Base-by-base conservation (phyloP, 37 sponge, comb jelly and placozoan species). In the Beroe ovata region DNA sequence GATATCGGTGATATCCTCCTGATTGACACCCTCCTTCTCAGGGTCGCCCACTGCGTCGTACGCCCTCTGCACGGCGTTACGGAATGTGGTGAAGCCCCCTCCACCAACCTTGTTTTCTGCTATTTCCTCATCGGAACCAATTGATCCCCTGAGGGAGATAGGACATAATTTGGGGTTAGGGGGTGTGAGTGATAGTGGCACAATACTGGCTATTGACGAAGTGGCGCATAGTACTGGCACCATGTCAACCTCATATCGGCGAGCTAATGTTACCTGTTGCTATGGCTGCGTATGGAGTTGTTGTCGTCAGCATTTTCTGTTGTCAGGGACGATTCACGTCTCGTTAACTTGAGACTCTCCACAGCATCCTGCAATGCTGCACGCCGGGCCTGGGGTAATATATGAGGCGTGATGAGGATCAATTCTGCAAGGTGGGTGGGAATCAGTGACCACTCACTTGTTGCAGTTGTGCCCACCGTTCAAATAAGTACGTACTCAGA, bases 1-100 rank as follows among this genome's bases (percentile, higher is more conserved):
- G 84, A 77, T 77, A 25, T 77, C 84, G 20, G 84, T 77, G n/a
- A 77, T 77, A n/a, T 77, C 84, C 8, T 77, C 84, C 84, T 77
- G 84, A 36, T 77, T 77, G 6, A 77, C 84, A 28, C 84, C 84
- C 28, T 77, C 84, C 84, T 77, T 77, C 28, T 77, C 84, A 1
- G 84, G 84, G 84, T 77, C 84, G 25, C 84, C 84, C 23, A 77
- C 84, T 6, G 54, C 54, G 22, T 77, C 84, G 84, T 77, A 77
- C 3, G 84, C 84, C 41, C 84, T 8, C 54, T 77, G 84, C 3
- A 77, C 84, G 14, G 84, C 84, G 8, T 19, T 77, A 11, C 84
- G 41, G 84, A 77, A 77, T 39, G 84, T 77, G 26, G 41, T 23
- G 36, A 77, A 32, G 29, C 26, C 26, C n/a, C 42, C 84, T 33